phyloP scores from a whole-genome alignment of 2,888 invertebrate species.

The Ectemnius lituratus region DNA sequence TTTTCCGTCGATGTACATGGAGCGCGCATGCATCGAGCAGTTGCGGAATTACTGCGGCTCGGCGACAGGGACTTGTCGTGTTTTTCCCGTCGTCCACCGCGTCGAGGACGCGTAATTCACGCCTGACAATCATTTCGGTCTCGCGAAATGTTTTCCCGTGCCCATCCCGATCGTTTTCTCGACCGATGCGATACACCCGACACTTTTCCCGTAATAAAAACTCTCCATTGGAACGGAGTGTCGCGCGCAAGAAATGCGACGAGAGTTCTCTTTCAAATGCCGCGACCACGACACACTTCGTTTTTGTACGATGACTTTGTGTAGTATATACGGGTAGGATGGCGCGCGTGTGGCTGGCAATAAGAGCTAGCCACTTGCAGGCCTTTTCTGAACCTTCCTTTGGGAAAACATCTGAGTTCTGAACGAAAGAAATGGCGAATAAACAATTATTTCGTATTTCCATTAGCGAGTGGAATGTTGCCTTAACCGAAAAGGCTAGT shows the following conservation, averaged over 20 bases:
- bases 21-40: conserved; percentile 20
- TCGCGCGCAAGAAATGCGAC: not conserved
- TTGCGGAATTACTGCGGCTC: conserved; percentile 31
- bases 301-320: not conserved
- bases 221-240: too few species aligned
- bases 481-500: too few species aligned
- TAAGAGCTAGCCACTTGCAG: too few species aligned
- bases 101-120: conserved; percentile 17
- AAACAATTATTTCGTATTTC: too few species aligned
- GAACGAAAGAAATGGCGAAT: too few species aligned
- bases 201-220: not conserved
- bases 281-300: not conserved
- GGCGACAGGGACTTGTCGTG: conserved; percentile 9
- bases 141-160: conserved; percentile 8
- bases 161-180: not conserved
- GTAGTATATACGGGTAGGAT: not conserved
- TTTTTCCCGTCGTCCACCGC: conserved; percentile 1
- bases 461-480: too few species aligned
- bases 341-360: too few species aligned
- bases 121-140: conserved; percentile 10
- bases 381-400: too few species aligned
- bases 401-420: too few species aligned
- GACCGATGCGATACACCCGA: not conserved
- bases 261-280: not conserved
- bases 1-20: not conserved